Evolutionary conservation across 2,888 invertebrate genomes (phyloP), one percentile per base, ranked within the genome.

Genomic region (Cheilosia scutellata): DNA sequence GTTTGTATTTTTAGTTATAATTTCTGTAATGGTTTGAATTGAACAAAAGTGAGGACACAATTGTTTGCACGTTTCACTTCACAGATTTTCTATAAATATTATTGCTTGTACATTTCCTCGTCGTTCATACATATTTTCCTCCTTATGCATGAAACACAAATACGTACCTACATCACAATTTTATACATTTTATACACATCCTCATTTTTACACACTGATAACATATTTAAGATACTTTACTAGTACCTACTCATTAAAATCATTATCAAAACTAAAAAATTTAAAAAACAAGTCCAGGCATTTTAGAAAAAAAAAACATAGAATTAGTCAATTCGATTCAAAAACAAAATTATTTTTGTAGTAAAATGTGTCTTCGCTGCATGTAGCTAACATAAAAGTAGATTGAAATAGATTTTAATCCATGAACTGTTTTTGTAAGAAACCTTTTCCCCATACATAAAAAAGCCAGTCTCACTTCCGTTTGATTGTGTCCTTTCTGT

Each of bases 331-430:
- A 51, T 27, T 7, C 0, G 27, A 20, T 33, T 44, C 4, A 58
- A 25, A 40, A 55, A 37, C 11, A 11, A n/a, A 20, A 58, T 37
- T 47, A 25, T 31, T 68, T 60, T 68, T 37, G 63, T 44, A 33
- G 31, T 37, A 31, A 63, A 80, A 80, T 70, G 80, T 84, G 84
- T 84, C 80, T 84, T 83, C 80, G 84, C 84, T 80, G 84, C 84
- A 84, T 84, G 84, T 84, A 80, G 84, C 84, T 84, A 84, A 84
- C 84, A 84, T 84, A 79, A 74, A 42, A 65, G 4, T 78, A 79
- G 57, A 72, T 40, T 49, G 4, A 66, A 42, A 42, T 68, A 51
- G 31, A 70, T 53, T 68, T 55, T 74, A 25, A 11, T 37, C 37
- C 62, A 25, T 44, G n/a, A 55, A 72, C n/a, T 13, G 20, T 47